phyloP scores from a whole-genome alignment of 30 jellyfish, hydroid and myxozoan species.

The Pelagia noctiluca region DNA sequence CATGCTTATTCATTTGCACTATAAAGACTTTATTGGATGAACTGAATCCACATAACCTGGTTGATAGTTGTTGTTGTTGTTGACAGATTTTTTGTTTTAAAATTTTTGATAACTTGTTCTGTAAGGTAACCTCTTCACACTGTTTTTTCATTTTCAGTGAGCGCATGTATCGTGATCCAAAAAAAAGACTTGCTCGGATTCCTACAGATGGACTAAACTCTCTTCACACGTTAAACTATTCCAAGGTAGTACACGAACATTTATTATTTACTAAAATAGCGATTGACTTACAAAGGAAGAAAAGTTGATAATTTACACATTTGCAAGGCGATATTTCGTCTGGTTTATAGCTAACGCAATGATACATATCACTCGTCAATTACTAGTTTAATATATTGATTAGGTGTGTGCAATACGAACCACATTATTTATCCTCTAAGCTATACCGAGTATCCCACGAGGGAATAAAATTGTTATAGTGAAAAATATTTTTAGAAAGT shows the following conservation, averaged over 20 bases:
- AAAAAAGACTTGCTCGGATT: constrained; percentile 18
- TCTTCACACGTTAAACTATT: constrained; percentile 12
- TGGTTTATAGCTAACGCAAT: too few species aligned
- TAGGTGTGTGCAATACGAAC: too few species aligned
- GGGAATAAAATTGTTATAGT: too few species aligned
- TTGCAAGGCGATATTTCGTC: too few species aligned
- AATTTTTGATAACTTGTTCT: background rate
- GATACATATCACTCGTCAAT: too few species aligned
- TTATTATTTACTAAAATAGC: constrained; percentile 39
- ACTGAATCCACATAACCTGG: background rate
- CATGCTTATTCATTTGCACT: background rate
- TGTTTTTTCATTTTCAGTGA: constrained; percentile 15
- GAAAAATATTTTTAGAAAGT: too few species aligned
- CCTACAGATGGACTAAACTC: constrained; percentile 39
- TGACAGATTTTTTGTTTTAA: background rate
- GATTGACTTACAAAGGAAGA: constrained; percentile 3
- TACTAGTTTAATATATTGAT: too few species aligned
- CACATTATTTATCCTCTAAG: too few species aligned
- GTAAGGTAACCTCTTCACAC: background rate
- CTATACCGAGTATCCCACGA: too few species aligned
- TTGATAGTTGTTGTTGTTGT: background rate
- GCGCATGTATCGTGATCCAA: constrained; percentile 37
- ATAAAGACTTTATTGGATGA: background rate
- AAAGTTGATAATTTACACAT: too few species aligned
- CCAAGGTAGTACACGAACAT: constrained; percentile 24